phyloP scores from a whole-genome alignment of 2,888 invertebrate species.

The Lampropteryx suffumata region DNA sequence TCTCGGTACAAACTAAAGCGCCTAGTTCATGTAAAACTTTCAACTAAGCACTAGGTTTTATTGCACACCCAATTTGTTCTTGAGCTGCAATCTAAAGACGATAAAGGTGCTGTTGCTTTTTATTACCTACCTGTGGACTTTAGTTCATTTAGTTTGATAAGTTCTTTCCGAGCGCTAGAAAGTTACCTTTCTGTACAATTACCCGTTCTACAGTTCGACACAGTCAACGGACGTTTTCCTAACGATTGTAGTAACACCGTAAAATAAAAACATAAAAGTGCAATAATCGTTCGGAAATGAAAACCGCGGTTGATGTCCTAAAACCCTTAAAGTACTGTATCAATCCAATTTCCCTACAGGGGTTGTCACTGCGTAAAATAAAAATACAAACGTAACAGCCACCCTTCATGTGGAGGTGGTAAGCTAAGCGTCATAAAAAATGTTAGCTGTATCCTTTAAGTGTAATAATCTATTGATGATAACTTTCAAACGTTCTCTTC shows the following conservation, averaged over 20 bases:
- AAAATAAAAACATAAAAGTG: conserved; percentile 66
- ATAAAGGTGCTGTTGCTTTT: conserved; percentile 50
- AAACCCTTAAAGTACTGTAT: conserved; percentile 78
- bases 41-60: conserved; percentile 59
- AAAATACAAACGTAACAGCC: conserved; percentile 75
- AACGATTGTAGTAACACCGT: conserved; percentile 39
- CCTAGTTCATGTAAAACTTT: conserved; percentile 61
- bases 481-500: no score
- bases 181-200: background rate
- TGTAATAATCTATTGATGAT: no score
- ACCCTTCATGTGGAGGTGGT: conserved; percentile 45
- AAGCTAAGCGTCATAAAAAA: conserved; percentile 59
- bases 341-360: conserved; percentile 80
- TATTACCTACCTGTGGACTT: conserved; percentile 42
- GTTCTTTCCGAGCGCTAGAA: background rate
- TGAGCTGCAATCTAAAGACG: conserved; percentile 48
- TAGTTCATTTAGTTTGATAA: conserved; percentile 10
- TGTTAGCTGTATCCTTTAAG: no score
- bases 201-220: background rate
- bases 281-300: conserved; percentile 72
- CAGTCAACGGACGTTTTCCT: no score
- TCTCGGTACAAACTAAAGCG: conserved; percentile 35
- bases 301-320: conserved; percentile 71
- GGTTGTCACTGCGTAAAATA: conserved; percentile 77
- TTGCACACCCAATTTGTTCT: conserved; percentile 67